phyloP scores from a whole-genome alignment of 2,888 invertebrate species.

The Linnaemya vulpina region DNA sequence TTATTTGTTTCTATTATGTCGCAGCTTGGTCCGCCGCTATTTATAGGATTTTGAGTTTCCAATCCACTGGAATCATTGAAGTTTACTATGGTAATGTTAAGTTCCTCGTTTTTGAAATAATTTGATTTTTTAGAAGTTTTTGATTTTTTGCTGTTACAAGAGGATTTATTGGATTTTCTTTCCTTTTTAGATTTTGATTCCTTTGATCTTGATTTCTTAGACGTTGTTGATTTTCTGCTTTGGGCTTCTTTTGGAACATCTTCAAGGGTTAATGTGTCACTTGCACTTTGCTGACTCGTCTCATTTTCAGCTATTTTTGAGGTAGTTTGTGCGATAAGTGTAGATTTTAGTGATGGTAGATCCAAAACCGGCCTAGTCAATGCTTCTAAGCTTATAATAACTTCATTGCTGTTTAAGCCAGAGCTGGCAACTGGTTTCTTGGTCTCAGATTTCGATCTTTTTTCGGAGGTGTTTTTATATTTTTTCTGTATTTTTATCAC shows the following conservation, averaged over 20 bases:
- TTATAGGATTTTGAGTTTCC: conserved; percentile 1
- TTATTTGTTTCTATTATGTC: conserved; percentile 75
- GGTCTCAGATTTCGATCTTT: conserved; percentile 83
- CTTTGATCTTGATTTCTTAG: conserved; percentile 65
- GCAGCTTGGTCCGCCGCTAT: background rate
- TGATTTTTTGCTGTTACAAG: conserved; percentile 60
- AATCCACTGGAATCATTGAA: background rate
- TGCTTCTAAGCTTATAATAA: conserved; percentile 39
- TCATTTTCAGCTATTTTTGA: conserved; percentile 43
- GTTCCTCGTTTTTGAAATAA: conserved; percentile 12
- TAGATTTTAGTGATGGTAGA: background rate
- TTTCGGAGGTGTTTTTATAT: conserved; percentile 72
- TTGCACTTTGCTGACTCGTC: background rate
- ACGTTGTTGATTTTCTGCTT: conserved; percentile 50
- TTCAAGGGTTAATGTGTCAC: background rate
- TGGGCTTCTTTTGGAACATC: conserved; percentile 23
- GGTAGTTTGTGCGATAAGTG: conserved; percentile 52
- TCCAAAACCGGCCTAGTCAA: conserved; percentile 53
- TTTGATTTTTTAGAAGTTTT: conserved; percentile 57
- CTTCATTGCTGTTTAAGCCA: conserved; percentile 16
- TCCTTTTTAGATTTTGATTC: conserved; percentile 64
- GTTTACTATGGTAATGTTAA: conserved; percentile 5
- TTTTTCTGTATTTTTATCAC: conserved; percentile 69
- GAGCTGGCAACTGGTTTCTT: conserved; percentile 79
- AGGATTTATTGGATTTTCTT: conserved; percentile 55